A percentile compares a stretch with the other conserved stretches of the same genome.
Conservation (phyloP, 2,797 vertebrate species). For the Setipinna tenuifilis region DNA sequence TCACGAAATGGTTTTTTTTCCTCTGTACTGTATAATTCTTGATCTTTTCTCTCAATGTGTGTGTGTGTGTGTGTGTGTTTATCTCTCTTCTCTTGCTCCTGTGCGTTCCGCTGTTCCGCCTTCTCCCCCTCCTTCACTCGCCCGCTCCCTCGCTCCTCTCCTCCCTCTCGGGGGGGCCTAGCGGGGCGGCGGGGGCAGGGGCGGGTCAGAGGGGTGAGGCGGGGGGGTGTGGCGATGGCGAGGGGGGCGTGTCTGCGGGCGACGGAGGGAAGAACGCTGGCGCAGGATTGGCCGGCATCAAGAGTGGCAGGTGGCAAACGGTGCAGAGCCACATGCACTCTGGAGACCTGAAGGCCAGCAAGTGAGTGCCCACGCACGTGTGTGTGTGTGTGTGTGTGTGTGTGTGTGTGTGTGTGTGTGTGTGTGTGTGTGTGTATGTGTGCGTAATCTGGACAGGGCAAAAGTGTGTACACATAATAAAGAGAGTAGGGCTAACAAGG, state of each 20-base stretch:
- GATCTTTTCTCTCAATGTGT: neutral
- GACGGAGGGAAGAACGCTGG: slow-evolving; percentile 86
- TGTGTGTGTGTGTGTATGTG: neutral
- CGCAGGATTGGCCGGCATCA: slow-evolving; percentile 72
- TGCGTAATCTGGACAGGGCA: too few relatives aligned
- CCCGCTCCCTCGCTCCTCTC: slow-evolving; percentile 57
- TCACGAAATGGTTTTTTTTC: too few relatives aligned
- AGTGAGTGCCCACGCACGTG: slow-evolving; percentile 83
- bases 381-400: slow-evolving; percentile 20
- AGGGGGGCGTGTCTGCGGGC: slow-evolving; percentile 87
- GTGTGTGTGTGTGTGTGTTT: neutral
- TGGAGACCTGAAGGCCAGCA: slow-evolving; percentile 93
- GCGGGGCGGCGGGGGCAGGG: slow-evolving; percentile 87
- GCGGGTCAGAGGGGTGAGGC: neutral
- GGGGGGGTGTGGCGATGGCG: slow-evolving; percentile 82
- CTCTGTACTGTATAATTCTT: too few relatives aligned
- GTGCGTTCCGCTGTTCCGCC: slow-evolving; percentile 50
- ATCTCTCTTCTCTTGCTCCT: neutral
- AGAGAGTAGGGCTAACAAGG: too few relatives aligned
- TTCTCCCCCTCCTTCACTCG: slow-evolving; percentile 55
- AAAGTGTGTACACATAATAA: too few relatives aligned
- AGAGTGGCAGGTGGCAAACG: slow-evolving; percentile 87
- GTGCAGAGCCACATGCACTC: slow-evolving; percentile 95
- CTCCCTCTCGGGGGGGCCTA: slow-evolving; percentile 69
- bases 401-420: slow-evolving; percentile 4